Evolutionary conservation across 2,113 vertebrate genomes (phyloP).

Genomic region (Saimiri boliviensis): DNA sequence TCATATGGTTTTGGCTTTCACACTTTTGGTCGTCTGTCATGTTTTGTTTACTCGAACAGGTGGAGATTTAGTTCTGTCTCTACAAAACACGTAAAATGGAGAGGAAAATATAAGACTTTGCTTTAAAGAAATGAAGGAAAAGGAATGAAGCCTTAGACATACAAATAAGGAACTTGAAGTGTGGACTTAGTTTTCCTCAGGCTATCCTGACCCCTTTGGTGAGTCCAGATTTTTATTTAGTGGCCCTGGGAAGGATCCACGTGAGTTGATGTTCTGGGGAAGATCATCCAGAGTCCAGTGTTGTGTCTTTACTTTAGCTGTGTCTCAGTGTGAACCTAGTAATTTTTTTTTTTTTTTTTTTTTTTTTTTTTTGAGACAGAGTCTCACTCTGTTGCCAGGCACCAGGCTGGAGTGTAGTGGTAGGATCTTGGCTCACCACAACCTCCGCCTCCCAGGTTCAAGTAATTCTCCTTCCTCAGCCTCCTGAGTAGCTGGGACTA

Average conservation of each 20-base stretch:
- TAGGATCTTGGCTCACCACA: too few relatives aligned
- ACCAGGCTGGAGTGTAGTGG: too few relatives aligned
- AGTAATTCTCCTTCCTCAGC: too few relatives aligned
- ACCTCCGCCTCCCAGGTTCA: too few relatives aligned
- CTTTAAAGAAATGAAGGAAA: not conserved
- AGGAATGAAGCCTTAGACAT: not conserved
- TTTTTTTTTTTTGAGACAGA: too few relatives aligned
- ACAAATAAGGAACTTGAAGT: not conserved
- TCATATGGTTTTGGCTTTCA: constrained; percentile 65
- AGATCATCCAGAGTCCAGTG: not conserved
- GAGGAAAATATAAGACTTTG: constrained; percentile 28
- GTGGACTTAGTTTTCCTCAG: not conserved
- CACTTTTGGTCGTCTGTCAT: constrained; percentile 52
- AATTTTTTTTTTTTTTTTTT: too few relatives aligned
- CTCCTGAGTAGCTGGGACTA: too few relatives aligned
- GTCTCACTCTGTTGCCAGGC: too few relatives aligned
- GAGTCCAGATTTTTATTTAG: not conserved
- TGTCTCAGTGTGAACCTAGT: not conserved
- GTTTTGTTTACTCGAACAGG: constrained; percentile 49
- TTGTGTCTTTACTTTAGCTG: not conserved
- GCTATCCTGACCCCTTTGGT: not conserved
- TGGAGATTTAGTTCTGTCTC: constrained; percentile 55
- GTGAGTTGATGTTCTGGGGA: not conserved
- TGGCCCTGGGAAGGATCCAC: not conserved
- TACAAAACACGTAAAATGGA: constrained; percentile 32